These are phyloP conservation scores for Coleophora deauratella DNA, from an alignment of 2,888 invertebrate genomes.

Conservation along the genomic window DNA sequence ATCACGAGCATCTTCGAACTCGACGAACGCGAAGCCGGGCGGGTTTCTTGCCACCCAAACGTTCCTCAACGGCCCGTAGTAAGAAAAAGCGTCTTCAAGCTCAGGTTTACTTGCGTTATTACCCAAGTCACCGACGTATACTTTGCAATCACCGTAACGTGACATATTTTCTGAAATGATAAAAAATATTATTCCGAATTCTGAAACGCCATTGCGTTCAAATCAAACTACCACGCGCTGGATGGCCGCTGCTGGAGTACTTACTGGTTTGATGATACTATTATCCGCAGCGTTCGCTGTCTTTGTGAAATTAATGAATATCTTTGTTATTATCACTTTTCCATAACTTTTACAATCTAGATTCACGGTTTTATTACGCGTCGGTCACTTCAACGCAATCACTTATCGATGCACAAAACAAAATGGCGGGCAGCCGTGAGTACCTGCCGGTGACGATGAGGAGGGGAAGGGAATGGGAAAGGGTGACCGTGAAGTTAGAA, in stretches of 20 bases:
- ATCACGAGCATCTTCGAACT: constrained; percentile 93
- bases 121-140: constrained; percentile 96
- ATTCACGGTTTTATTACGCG: too few relatives aligned
- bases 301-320: too few relatives aligned
- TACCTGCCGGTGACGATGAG: too few relatives aligned
- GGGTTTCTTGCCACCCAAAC: constrained; percentile 99
- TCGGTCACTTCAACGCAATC: too few relatives aligned
- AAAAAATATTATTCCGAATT: not conserved
- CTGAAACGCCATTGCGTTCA: not conserved
- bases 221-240: not conserved
- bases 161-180: constrained; percentile 72
- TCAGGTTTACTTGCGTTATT: constrained; percentile 93
- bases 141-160: constrained; percentile 91
- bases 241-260: not conserved
- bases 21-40: constrained; percentile 96
- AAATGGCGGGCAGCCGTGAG: too few relatives aligned
- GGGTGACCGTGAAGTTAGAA: too few relatives aligned
- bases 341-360: too few relatives aligned
- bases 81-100: constrained; percentile 93
- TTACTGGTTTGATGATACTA: not conserved
- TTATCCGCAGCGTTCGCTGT: too few relatives aligned
- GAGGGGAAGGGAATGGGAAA: too few relatives aligned
- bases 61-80: constrained; percentile 92
- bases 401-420: too few relatives aligned
- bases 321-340: too few relatives aligned